phyloP scores from a whole-genome alignment of 2,888 invertebrate genomes.

The Drosophila siamana region DNA sequence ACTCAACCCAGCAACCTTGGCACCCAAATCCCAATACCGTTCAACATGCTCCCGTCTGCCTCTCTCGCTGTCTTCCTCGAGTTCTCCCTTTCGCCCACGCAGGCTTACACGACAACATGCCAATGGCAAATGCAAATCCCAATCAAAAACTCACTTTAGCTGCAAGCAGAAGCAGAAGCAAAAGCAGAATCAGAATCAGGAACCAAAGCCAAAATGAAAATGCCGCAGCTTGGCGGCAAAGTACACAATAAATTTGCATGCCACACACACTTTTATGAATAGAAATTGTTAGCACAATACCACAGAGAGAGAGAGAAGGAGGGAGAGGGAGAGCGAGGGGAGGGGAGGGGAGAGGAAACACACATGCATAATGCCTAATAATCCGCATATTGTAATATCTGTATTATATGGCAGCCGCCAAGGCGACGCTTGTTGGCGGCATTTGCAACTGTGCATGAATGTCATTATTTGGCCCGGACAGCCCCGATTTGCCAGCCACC shows the following conservation, averaged over 20 bases:
- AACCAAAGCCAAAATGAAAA: slow-evolving; percentile 50
- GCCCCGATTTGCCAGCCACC: slow-evolving; percentile 18
- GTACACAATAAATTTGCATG: slow-evolving; percentile 79
- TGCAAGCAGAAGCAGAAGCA: slow-evolving; percentile 24
- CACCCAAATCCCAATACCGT: slow-evolving; percentile 66
- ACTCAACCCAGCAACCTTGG: slow-evolving; percentile 54
- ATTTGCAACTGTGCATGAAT: slow-evolving; percentile 70
- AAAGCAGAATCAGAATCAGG: slow-evolving; percentile 12
- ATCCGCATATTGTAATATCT: slow-evolving; percentile 80
- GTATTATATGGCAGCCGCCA: slow-evolving; percentile 63
- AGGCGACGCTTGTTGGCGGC: slow-evolving; percentile 46
- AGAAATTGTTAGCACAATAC: slow-evolving; percentile 76
- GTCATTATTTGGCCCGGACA: slow-evolving; percentile 64
- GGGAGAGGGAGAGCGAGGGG: slow-evolving; percentile 13
- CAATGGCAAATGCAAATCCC: slow-evolving; percentile 71
- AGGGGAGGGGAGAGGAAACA: not conserved
- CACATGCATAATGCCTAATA: slow-evolving; percentile 75
- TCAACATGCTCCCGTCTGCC: not conserved
- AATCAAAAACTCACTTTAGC: slow-evolving; percentile 61
- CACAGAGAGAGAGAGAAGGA: slow-evolving; percentile 5
- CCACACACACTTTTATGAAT: slow-evolving; percentile 73
- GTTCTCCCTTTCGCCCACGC: not conserved
- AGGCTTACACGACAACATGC: slow-evolving; percentile 12
- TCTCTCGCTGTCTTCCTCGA: too few species aligned
- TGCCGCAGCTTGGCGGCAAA: slow-evolving; percentile 72